Evolutionary conservation across 2,888 invertebrate species (phyloP).

Genomic region (Drosophila prostipennis): DNA sequence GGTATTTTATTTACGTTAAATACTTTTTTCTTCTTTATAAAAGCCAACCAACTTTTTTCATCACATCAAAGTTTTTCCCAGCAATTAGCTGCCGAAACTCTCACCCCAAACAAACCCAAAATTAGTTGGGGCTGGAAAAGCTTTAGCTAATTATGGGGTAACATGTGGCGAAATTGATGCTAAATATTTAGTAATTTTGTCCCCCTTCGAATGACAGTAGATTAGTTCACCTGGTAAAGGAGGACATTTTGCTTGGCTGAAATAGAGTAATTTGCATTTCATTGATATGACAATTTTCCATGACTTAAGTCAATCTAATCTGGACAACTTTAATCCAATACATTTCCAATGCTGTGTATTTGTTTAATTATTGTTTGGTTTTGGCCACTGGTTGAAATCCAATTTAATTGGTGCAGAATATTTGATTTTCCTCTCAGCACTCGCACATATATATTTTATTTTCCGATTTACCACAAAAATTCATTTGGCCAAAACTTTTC

Average conservation of each 20-base stretch:
- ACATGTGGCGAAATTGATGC: constrained; percentile 2
- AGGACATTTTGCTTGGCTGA: neutral
- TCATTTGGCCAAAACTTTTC: constrained; percentile 13
- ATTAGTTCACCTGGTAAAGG: constrained; percentile 19
- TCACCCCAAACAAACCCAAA: neutral
- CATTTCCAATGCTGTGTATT: neutral
- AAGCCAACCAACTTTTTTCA: neutral
- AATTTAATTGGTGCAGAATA: constrained; percentile 5
- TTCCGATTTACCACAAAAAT: constrained; percentile 14
- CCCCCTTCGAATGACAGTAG: constrained; percentile 2
- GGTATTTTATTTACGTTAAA: neutral
- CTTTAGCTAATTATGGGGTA: constrained; percentile 51
- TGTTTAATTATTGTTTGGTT: neutral
- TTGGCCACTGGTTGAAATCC: neutral
- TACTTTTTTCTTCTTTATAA: neutral
- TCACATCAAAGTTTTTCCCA: constrained; percentile 7
- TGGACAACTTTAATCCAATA: neutral
- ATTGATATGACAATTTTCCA: neutral
- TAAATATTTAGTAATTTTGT: constrained; percentile 23
- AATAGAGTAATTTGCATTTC: constrained; percentile 18
- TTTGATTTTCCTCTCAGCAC: constrained; percentile 7
- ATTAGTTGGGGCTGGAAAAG: constrained; percentile 21
- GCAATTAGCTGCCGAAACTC: constrained; percentile 50
- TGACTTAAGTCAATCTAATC: neutral
- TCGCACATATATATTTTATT: neutral